Conservation (phyloP, 2,797 vertebrate genomes). For the Heteromormyrus szaboi region DNA sequence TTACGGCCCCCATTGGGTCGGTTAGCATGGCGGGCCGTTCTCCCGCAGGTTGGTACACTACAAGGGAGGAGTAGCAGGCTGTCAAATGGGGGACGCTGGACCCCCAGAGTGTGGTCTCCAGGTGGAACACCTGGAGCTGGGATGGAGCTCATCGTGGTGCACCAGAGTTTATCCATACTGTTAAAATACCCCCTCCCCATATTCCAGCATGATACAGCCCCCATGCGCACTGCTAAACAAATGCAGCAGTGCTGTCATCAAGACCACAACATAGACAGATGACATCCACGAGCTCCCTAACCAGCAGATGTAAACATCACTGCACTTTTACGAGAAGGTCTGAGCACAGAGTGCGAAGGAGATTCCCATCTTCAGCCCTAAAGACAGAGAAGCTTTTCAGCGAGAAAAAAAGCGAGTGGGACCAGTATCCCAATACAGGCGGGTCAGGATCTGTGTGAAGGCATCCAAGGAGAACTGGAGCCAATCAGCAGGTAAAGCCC, state of each 20-base stretch:
- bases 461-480: neutral
- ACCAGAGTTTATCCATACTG: neutral
- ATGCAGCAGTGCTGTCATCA: neutral
- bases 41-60: neutral
- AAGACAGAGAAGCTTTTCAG: neutral
- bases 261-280: neutral
- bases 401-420: neutral
- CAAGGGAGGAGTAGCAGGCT: neutral
- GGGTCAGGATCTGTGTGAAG: neutral
- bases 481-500: neutral
- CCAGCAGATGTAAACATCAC: neutral
- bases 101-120: neutral
- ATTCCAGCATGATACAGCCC: neutral
- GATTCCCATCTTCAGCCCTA: neutral
- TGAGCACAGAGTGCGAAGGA: neutral
- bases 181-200: neutral
- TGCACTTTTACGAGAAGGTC: neutral
- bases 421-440: neutral
- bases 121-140: neutral
- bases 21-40: neutral
- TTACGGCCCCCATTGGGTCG: neutral
- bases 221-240: neutral
- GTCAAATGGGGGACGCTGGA: neutral
- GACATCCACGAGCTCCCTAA: neutral
- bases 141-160: neutral